phyloP scores from a whole-genome alignment of 2,888 invertebrate genomes.

The Cryptophagus acutangulus region DNA sequence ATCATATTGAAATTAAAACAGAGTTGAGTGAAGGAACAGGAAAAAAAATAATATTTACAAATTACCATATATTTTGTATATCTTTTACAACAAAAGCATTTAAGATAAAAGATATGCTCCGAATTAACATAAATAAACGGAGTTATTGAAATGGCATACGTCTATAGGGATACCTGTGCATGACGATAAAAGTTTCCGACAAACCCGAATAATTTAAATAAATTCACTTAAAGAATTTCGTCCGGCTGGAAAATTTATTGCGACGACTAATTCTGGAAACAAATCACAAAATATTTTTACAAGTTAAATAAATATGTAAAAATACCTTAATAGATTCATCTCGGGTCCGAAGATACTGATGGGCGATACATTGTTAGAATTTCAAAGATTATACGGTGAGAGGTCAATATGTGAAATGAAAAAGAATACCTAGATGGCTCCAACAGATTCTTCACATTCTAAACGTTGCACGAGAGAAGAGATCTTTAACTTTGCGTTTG shows the following conservation, averaged over 20 bases:
- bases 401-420: slow-evolving; percentile 27
- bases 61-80: neutral
- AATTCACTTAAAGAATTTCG: slow-evolving; percentile 27
- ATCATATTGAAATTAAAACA: too few species aligned
- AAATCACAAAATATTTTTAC: slow-evolving; percentile 31
- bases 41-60: too few species aligned
- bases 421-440: slow-evolving; percentile 30
- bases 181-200: slow-evolving; percentile 13
- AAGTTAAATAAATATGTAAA: slow-evolving; percentile 32
- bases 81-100: neutral
- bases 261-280: slow-evolving; percentile 25
- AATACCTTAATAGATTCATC: slow-evolving; percentile 42
- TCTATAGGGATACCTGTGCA: neutral
- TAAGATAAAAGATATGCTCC: neutral
- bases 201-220: slow-evolving; percentile 30
- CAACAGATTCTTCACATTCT: slow-evolving; percentile 44
- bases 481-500: slow-evolving; percentile 45
- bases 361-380: slow-evolving; percentile 37
- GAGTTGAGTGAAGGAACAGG: too few species aligned
- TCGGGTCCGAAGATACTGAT: too few species aligned
- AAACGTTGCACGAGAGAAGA: slow-evolving; percentile 35
- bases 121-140: slow-evolving; percentile 1
- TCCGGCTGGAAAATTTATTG: slow-evolving; percentile 25
- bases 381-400: slow-evolving; percentile 40
- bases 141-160: neutral